Conservation (phyloP, 1,140 invertebrate genomes). For the Oryzaephilus surinamensis region DNA sequence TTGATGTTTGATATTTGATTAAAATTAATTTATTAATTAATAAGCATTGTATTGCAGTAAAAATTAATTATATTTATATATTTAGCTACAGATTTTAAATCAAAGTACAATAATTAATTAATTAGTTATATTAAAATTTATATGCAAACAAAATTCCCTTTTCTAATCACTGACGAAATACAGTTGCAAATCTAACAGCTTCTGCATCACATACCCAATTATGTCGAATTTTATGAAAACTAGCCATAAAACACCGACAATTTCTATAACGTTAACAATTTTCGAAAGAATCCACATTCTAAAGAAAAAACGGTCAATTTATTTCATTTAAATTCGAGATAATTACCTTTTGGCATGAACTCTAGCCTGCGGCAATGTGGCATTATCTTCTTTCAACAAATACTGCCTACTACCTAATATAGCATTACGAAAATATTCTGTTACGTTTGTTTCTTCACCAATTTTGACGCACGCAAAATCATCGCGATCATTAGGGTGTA, state of each 20-base stretch:
- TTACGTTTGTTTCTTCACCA: slow-evolving; percentile 33
- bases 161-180: background rate
- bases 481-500: slow-evolving; percentile 51
- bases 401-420: slow-evolving; percentile 18
- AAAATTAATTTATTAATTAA: too few species aligned
- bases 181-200: too few species aligned
- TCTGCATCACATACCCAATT: too few species aligned
- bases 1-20: too few species aligned
- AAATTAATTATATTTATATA: too few species aligned
- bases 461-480: slow-evolving; percentile 50
- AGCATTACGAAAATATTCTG: slow-evolving; percentile 42
- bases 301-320: too few species aligned
- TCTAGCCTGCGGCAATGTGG: slow-evolving; percentile 15
- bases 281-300: slow-evolving; percentile 1
- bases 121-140: too few species aligned
- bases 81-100: too few species aligned
- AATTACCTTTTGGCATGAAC: slow-evolving; percentile 10
- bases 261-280: background rate
- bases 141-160: background rate
- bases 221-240: slow-evolving; percentile 3
- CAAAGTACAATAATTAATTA: too few species aligned
- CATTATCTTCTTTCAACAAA: slow-evolving; percentile 24
- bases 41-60: too few species aligned
- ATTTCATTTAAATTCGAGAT: too few species aligned
- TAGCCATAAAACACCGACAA: slow-evolving; percentile 1